Percentiles rank a stretch among this genome's conserved stretches.
phyloP scores from a whole-genome alignment of 2,797 vertebrate genomes.

The Carcharodon carcharias region DNA sequence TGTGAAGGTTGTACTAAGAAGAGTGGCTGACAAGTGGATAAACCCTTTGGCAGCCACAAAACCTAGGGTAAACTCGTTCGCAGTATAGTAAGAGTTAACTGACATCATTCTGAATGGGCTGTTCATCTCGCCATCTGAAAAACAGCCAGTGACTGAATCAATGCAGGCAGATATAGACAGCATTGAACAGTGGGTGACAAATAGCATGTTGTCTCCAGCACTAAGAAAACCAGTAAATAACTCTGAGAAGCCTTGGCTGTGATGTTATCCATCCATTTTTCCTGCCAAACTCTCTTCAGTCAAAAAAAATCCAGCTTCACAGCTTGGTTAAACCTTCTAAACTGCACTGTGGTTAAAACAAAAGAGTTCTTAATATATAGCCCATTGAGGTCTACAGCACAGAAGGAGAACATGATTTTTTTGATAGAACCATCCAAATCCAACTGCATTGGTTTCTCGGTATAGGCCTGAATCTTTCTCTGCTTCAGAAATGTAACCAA shows the following conservation, averaged over 20 bases:
- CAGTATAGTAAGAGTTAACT: background rate
- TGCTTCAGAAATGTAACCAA: background rate
- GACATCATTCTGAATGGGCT: background rate
- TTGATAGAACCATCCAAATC: background rate
- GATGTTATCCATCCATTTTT: background rate
- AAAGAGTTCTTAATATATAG: background rate
- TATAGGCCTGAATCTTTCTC: background rate
- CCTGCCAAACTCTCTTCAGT: background rate
- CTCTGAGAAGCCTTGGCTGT: background rate
- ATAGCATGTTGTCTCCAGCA: background rate
- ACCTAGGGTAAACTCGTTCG: background rate
- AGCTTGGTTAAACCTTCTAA: background rate
- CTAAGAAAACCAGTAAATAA: slow-evolving; percentile 16
- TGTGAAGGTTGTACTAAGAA: background rate
- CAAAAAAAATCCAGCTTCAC: slow-evolving; percentile 11
- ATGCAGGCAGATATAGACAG: background rate
- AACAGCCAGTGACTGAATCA: background rate
- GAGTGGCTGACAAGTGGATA: background rate
- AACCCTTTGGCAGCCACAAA: background rate
- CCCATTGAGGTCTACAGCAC: background rate
- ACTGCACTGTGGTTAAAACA: background rate
- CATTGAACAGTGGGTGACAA: background rate
- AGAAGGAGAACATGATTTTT: background rate
- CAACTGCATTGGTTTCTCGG: background rate
- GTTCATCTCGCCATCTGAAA: background rate